Evolutionary conservation across 2,888 invertebrate genomes (phyloP).

Genomic region (Argyra leucocephala): DNA sequence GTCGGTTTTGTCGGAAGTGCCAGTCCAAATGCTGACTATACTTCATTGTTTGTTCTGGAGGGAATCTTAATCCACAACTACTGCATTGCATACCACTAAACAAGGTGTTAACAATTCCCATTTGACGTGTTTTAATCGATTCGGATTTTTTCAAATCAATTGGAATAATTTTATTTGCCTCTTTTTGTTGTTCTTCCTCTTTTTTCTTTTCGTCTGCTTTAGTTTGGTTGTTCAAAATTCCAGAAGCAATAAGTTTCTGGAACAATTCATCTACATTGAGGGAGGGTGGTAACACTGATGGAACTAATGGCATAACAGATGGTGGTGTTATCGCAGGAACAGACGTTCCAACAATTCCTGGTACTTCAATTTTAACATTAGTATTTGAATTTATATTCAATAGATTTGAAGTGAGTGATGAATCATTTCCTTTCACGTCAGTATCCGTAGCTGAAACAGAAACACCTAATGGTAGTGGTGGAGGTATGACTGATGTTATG

Average conservation of each 20-base stretch:
- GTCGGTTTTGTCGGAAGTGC: slow-evolving; percentile 92
- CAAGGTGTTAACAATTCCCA: slow-evolving; percentile 57
- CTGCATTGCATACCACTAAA: slow-evolving; percentile 93
- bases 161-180: slow-evolving; percentile 49
- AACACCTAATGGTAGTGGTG: slow-evolving; percentile 29
- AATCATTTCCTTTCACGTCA: slow-evolving; percentile 23
- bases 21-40: slow-evolving; percentile 96
- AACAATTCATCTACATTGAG: slow-evolving; percentile 72
- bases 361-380: background rate
- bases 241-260: slow-evolving; percentile 63
- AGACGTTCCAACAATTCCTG: background rate
- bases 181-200: slow-evolving; percentile 17
- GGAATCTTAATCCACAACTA: slow-evolving; percentile 90
- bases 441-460: slow-evolving; percentile 33
- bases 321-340: slow-evolving; percentile 39
- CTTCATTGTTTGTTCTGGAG: slow-evolving; percentile 75
- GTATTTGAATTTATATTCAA: background rate
- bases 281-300: slow-evolving; percentile 22
- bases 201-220: slow-evolving; percentile 11
- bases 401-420: slow-evolving; percentile 10
- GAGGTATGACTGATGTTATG: slow-evolving; percentile 28
- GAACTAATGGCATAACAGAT: slow-evolving; percentile 49
- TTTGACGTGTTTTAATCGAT: slow-evolving; percentile 64
- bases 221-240: slow-evolving; percentile 26
- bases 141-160: slow-evolving; percentile 62